Percentiles rank a stretch among this genome's conserved stretches.
Evolutionary conservation across 1,140 invertebrate genomes (phyloP).

Genomic region (Aphis gossypii): DNA sequence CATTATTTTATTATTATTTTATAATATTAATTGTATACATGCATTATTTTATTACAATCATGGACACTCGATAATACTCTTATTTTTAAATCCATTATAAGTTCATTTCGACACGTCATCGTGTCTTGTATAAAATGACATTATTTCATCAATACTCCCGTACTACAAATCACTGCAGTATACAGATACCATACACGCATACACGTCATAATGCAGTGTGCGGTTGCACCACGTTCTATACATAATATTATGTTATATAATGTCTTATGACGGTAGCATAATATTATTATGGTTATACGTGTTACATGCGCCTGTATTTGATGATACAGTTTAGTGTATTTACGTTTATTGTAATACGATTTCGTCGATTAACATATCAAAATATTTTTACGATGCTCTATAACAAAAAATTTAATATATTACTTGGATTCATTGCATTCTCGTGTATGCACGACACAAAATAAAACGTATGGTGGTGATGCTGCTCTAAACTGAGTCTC

Average conservation of each 20-base stretch:
- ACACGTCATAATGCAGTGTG: background rate
- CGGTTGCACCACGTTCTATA: background rate
- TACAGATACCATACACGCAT: conserved; percentile 8
- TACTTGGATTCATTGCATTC: background rate
- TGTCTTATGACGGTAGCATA: background rate
- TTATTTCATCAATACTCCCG: background rate
- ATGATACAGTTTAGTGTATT: background rate
- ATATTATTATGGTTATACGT: background rate
- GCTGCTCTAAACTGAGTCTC: conserved; percentile 58
- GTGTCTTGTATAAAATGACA: background rate
- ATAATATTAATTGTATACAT: background rate
- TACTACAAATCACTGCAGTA: conserved; percentile 15
- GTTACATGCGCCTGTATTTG: background rate
- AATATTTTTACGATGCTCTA: background rate
- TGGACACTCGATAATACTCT: background rate
- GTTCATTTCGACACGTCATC: background rate
- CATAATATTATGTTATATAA: background rate
- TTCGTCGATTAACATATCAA: background rate
- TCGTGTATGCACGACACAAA: background rate
- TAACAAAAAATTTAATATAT: background rate
- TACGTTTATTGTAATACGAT: background rate
- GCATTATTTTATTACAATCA: background rate
- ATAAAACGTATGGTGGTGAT: conserved; percentile 37
- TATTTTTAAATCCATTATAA: background rate
- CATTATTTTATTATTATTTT: background rate